Evolutionary conservation across 92 coral and sea anemone species (phyloP), one percentile per base, ranked within the genome.

Genomic region (Porites lobata): DNA sequence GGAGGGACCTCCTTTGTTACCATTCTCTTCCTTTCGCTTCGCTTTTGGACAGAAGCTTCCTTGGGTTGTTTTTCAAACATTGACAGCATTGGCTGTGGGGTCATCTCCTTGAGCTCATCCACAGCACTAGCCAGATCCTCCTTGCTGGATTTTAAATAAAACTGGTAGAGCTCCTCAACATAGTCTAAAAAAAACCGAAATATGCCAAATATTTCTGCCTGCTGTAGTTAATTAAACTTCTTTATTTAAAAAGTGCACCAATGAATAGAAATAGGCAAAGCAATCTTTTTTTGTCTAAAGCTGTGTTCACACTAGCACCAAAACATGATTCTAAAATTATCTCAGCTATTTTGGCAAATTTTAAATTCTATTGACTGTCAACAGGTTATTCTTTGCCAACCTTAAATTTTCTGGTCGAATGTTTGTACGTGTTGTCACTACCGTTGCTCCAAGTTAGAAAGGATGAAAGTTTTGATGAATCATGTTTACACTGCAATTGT

Each of bases 31-130:
- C 90, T 79, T 50, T 86, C 90, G 7, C 32, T 38, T 52, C 82
- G 26, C 62, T 79, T 86, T 19, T 74, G 74, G 8, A 73, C 26
- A 11, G 91, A 87, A 50, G 82, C 84, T 11, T 77, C 78, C 87
- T 26, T 76, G 9, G 87, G 75, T 47, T 90, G 90, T 76, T 90
- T 90, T 20, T 78, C 59, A 11, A 90, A 81, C 86, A 80, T 82
- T 75, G 93, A 72, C 64, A 86, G 70, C 91, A 86, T 80, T 22
- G 91, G 90, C 59, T 78, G 76, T 7, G 92, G 90, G 29, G 78
- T 50, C 93, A 90, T 90, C 47, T 85, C 81, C 65, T 85, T 85
- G 24, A 85, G 76, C 57, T 26, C 68, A 38, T 70, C 52, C 24
- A 32, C 80, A 18, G 81, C 82, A 43, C 63, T 58, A 76, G 26